Conservation (phyloP, 1,140 invertebrate genomes). For the Drosophila suzukii region DNA sequence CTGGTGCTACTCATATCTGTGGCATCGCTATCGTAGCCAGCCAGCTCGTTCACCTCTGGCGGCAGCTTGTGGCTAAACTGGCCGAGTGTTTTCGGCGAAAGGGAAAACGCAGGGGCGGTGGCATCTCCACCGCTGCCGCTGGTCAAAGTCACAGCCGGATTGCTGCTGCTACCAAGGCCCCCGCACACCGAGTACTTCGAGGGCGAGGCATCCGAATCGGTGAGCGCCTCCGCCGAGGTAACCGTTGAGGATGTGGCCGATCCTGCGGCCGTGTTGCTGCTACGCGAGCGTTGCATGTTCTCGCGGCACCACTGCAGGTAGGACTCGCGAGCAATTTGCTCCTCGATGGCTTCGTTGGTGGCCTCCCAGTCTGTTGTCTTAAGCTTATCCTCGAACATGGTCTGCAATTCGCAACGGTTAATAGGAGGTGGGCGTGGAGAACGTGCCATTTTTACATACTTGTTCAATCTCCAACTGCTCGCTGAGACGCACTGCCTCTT, state of each 20-base stretch:
- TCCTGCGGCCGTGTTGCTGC: constrained; percentile 61
- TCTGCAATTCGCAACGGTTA: constrained; percentile 63
- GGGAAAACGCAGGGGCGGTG: constrained; percentile 28
- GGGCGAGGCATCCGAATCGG: constrained; percentile 74
- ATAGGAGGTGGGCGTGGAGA: constrained; percentile 39
- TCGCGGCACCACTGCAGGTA: constrained; percentile 94
- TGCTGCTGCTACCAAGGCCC: constrained; percentile 28
- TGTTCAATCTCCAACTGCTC: constrained; percentile 95
- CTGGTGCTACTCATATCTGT: constrained; percentile 84
- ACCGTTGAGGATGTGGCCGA: constrained; percentile 80
- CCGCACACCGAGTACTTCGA: constrained; percentile 70
- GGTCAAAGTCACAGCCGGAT: constrained; percentile 33
- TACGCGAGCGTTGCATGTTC: constrained; percentile 87
- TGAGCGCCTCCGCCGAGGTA: constrained; percentile 76
- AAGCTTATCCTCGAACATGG: constrained; percentile 97
- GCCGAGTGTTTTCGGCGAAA: constrained; percentile 65
- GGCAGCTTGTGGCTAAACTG: constrained; percentile 66
- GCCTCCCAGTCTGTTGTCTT: constrained; percentile 97
- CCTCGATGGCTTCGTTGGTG: constrained; percentile 96
- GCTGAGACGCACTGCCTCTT: constrained; percentile 92
- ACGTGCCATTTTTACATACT: constrained; percentile 36
- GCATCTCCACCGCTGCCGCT: constrained; percentile 25
- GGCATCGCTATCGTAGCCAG: constrained; percentile 78
- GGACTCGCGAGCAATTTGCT: constrained; percentile 95
- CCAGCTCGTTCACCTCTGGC: constrained; percentile 58